These are phyloP conservation scores for Polyploca ridens DNA, from an alignment of 2,888 invertebrate species.

Conservation along the genomic window DNA sequence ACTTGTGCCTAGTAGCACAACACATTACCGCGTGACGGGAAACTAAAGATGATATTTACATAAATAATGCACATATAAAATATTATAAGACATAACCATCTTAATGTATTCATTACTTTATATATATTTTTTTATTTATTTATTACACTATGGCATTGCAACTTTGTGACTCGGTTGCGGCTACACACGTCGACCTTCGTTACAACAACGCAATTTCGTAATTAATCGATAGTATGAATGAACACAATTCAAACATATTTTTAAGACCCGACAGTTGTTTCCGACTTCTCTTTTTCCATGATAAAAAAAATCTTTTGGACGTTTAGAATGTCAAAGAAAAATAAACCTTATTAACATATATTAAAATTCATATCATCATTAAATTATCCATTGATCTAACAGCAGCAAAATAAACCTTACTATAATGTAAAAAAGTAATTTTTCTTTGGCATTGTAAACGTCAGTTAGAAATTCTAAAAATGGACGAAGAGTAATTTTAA, in stretches of 20 bases:
- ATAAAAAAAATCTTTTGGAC: background rate
- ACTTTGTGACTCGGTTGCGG: slow-evolving; percentile 76
- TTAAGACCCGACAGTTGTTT: background rate
- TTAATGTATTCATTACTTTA: slow-evolving; percentile 68
- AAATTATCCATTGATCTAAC: too few species aligned
- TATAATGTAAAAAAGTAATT: too few species aligned
- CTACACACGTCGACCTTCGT: slow-evolving; percentile 47
- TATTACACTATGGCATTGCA: slow-evolving; percentile 77
- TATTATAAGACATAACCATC: slow-evolving; percentile 67
- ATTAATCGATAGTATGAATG: slow-evolving; percentile 26
- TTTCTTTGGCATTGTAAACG: too few species aligned
- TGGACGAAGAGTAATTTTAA: background rate
- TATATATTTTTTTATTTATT: slow-evolving; percentile 39
- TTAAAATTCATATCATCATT: too few species aligned
- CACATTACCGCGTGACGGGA: slow-evolving; percentile 25
- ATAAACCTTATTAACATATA: too few species aligned
- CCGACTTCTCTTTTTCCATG: background rate
- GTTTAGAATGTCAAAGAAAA: too few species aligned
- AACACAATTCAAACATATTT: slow-evolving; percentile 20
- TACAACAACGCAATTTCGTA: slow-evolving; percentile 29
- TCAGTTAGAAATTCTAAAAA: too few species aligned
- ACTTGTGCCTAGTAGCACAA: background rate
- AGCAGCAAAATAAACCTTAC: too few species aligned
- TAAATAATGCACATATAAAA: slow-evolving; percentile 71
- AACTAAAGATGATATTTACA: slow-evolving; percentile 71